Conservation (phyloP, 2,113 vertebrate species). For the Istiophorus platypterus region DNA sequence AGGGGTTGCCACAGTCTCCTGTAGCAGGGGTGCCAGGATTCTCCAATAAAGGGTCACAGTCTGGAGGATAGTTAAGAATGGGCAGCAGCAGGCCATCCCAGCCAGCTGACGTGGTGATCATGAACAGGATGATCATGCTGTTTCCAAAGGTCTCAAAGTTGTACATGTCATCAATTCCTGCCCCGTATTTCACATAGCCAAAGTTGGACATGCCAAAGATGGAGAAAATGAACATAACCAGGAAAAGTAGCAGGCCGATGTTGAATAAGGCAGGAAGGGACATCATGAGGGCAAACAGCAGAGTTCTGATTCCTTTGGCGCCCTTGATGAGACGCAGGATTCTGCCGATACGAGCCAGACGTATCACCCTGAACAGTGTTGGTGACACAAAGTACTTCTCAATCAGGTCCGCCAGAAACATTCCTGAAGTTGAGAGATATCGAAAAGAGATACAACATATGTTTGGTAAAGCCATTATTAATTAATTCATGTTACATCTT, state of each 20-base stretch:
- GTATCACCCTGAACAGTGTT: slow-evolving; percentile 98
- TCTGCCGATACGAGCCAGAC: slow-evolving; percentile 96
- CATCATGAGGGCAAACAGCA: slow-evolving; percentile 99
- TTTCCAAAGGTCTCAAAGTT: slow-evolving; percentile 99
- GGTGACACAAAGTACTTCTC: slow-evolving; percentile 99
- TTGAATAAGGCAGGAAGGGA: slow-evolving; percentile 98
- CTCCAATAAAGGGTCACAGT: slow-evolving; percentile 92
- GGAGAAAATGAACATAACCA: slow-evolving; percentile 99
- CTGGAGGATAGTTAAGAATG: slow-evolving; percentile 95
- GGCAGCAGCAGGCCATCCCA: slow-evolving; percentile 97
- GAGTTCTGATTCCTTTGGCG: slow-evolving; percentile 97
- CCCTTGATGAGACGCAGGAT: slow-evolving; percentile 98
- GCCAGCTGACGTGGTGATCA: slow-evolving; percentile 97
- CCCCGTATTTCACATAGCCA: slow-evolving; percentile 95
- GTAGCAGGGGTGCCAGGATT: slow-evolving; percentile 94
- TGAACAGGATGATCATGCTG: slow-evolving; percentile 99
- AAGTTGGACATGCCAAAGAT: slow-evolving; percentile 99
- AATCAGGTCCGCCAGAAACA: slow-evolving; percentile 99
- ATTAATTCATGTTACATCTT: not conserved
- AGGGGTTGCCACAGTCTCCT: slow-evolving; percentile 97
- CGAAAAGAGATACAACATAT: slow-evolving; percentile 26
- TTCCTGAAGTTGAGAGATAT: slow-evolving; percentile 84
- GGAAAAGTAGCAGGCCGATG: slow-evolving; percentile 96
- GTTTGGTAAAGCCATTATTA: slow-evolving; percentile 20
- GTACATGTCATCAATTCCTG: slow-evolving; percentile 98